Conservation (phyloP, 2,797 vertebrate genomes). For the Sebastes reedi region DNA sequence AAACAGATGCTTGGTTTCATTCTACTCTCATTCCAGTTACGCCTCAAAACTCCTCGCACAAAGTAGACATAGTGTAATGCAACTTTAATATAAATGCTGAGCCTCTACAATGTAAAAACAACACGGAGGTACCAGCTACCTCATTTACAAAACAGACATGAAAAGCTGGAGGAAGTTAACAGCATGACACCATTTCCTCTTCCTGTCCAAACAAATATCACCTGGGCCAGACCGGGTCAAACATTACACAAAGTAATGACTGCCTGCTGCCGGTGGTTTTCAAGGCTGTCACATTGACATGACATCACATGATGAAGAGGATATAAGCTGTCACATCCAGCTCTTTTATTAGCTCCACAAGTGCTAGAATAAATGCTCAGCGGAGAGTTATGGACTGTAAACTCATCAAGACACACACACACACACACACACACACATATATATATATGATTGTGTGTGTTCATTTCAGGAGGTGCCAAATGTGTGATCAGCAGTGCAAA, state of each 20-base stretch:
- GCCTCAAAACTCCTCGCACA: background rate
- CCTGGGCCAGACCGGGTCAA: slow-evolving; percentile 32
- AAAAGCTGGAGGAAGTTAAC: slow-evolving; percentile 11
- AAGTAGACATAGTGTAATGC: background rate
- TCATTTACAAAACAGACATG: background rate
- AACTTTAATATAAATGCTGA: background rate
- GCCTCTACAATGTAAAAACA: background rate
- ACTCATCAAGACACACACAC: slow-evolving; percentile 44
- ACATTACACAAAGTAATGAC: slow-evolving; percentile 41
- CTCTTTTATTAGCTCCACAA: slow-evolving; percentile 56
- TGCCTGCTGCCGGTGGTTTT: slow-evolving; percentile 25
- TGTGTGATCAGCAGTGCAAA: slow-evolving; percentile 83
- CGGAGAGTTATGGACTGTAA: slow-evolving; percentile 75
- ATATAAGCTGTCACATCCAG: slow-evolving; percentile 58
- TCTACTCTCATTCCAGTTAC: background rate
- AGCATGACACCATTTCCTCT: slow-evolving; percentile 46
- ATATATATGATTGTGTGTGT: background rate
- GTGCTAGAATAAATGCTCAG: slow-evolving; percentile 68
- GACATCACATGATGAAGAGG: slow-evolving; percentile 63
- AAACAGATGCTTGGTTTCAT: background rate
- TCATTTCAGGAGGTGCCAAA: slow-evolving; percentile 42
- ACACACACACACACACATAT: background rate
- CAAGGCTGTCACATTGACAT: slow-evolving; percentile 74
- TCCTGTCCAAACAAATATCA: slow-evolving; percentile 64
- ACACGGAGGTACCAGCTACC: background rate